Evolutionary conservation across 2,888 invertebrate species (phyloP).

Genomic region (Gymnosoma rotundatum): DNA sequence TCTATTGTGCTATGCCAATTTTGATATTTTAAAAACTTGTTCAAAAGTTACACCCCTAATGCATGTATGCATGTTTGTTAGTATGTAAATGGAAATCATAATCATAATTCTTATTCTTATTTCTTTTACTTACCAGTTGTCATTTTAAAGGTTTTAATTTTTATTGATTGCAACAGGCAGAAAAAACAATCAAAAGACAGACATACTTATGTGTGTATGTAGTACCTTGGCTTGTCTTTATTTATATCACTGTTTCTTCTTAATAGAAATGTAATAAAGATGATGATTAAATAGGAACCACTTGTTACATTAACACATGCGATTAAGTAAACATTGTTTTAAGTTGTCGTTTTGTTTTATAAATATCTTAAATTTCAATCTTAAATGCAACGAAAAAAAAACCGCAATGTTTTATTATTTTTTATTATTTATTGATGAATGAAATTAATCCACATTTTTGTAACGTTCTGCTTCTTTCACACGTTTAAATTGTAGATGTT

Average conservation of each 20-base stretch:
- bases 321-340: constrained; percentile 16
- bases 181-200: background rate
- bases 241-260: constrained; percentile 6
- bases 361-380: background rate
- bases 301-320: constrained; percentile 36
- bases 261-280: background rate
- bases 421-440: constrained; percentile 39
- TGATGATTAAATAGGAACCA: constrained; percentile 9
- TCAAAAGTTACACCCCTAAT: too few relatives aligned
- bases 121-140: constrained; percentile 32
- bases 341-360: background rate
- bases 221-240: background rate
- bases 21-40: too few relatives aligned
- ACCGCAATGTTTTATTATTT: constrained; percentile 43
- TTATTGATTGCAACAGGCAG: background rate
- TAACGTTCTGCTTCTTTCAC: background rate
- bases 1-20: too few relatives aligned
- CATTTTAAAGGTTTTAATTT: background rate
- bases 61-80: too few relatives aligned
- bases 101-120: too few relatives aligned
- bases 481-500: background rate
- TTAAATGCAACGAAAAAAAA: constrained; percentile 32
- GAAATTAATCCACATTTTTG: constrained; percentile 44
- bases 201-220: background rate
- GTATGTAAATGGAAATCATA: too few relatives aligned